Conservation (phyloP, 2,113 vertebrate species). For the Malaclemys terrapin region DNA sequence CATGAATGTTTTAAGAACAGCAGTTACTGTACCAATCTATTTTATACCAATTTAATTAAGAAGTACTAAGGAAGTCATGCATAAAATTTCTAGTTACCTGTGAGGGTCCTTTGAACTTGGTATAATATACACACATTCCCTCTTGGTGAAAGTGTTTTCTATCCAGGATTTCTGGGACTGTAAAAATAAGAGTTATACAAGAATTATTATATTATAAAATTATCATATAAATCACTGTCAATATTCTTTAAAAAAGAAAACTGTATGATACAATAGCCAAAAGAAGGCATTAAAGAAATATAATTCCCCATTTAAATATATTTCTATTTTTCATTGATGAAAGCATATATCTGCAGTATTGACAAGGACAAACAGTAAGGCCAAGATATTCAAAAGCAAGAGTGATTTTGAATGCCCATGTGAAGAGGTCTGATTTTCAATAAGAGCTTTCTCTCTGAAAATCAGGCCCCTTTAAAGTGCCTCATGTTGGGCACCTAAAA, state of each 20-base stretch:
- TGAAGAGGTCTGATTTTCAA: neutral
- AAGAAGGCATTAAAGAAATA: neutral
- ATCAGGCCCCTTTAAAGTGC: neutral
- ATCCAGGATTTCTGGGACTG: slow-evolving; percentile 99
- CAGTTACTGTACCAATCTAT: neutral
- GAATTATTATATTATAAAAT: neutral
- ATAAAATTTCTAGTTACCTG: slow-evolving; percentile 85
- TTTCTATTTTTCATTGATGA: neutral
- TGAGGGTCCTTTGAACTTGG: slow-evolving; percentile 99
- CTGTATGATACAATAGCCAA: neutral
- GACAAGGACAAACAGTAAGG: neutral
- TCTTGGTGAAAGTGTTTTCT: slow-evolving; percentile 99
- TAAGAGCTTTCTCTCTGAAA: neutral
- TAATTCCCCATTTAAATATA: neutral
- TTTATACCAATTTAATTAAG: neutral
- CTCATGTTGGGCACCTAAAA: neutral
- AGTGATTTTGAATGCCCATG: neutral
- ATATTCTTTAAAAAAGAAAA: neutral
- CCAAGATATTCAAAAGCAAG: neutral
- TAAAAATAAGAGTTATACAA: slow-evolving; percentile 63
- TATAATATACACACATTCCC: slow-evolving; percentile 99
- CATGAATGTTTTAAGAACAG: neutral
- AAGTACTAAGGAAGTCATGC: neutral
- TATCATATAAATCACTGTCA: neutral
- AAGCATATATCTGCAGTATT: neutral